Evolutionary conservation across 1,140 invertebrate genomes (phyloP).

Genomic region (Brachionus rubens): DNA sequence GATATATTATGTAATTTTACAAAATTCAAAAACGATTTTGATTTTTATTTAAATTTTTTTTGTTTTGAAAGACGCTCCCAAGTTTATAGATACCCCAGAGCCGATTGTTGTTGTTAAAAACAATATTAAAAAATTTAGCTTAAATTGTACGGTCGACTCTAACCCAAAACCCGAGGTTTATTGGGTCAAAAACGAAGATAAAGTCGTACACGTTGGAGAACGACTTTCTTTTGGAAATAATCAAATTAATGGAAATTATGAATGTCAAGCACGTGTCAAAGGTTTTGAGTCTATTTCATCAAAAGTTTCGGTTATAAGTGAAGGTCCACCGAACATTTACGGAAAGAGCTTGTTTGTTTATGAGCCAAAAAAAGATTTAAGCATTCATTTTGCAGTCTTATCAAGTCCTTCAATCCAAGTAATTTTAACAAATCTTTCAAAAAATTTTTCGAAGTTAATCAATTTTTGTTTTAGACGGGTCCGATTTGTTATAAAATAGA

Average conservation of each 20-base stretch:
- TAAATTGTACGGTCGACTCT: slow-evolving; percentile 16
- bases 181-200: neutral
- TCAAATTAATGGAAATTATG: neutral
- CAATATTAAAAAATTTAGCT: neutral
- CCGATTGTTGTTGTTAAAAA: neutral
- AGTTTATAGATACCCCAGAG: neutral
- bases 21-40: neutral
- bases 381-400: slow-evolving; percentile 3
- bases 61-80: neutral
- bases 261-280: neutral
- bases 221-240: neutral
- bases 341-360: neutral
- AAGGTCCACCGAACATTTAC: neutral
- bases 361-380: neutral
- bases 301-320: neutral
- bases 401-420: slow-evolving; percentile 29
- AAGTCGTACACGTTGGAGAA: slow-evolving; percentile 1
- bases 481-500: slow-evolving; percentile 17
- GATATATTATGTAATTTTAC: slow-evolving; percentile 14
- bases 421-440: neutral
- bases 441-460: neutral
- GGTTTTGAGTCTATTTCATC: neutral
- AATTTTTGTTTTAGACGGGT: neutral
- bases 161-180: slow-evolving; percentile 8
- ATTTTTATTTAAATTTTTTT: neutral